These are phyloP conservation scores for Naja naja DNA, from an alignment of 2,113 vertebrate genomes.

Conservation along the genomic window DNA sequence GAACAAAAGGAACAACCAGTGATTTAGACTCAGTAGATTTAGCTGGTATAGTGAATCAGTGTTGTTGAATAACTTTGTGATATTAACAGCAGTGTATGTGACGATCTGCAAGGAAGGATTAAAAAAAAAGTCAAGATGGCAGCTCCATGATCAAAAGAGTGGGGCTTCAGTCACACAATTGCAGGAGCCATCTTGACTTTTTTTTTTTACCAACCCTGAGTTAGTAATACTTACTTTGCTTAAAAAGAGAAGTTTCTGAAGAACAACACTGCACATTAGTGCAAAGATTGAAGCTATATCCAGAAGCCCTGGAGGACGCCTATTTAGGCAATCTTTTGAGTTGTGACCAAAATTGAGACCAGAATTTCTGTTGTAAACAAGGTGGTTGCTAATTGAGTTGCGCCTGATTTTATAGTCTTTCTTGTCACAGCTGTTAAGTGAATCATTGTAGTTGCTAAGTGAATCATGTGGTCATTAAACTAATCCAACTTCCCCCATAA, in stretches of 20 bases:
- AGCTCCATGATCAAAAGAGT: background rate
- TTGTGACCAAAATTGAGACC: background rate
- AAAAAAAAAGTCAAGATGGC: background rate
- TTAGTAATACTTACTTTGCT: background rate
- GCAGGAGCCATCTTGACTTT: background rate
- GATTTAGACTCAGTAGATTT: background rate
- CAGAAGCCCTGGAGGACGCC: background rate
- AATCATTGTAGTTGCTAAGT: background rate
- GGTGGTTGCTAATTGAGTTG: background rate
- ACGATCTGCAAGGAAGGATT: background rate
- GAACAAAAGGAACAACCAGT: background rate
- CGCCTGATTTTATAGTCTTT: background rate
- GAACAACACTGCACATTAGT: background rate
- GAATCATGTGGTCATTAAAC: background rate
- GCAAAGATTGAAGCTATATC: background rate
- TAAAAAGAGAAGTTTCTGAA: background rate
- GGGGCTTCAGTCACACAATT: background rate
- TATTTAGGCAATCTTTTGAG: background rate
- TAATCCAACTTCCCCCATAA: background rate
- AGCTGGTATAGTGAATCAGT: background rate
- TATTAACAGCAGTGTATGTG: background rate
- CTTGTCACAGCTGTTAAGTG: background rate
- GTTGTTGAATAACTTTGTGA: background rate
- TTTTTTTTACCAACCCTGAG: background rate
- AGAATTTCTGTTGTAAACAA: background rate